These are phyloP conservation scores for Caenorhabditis japonica DNA, from an alignment of 2,888 invertebrate species.

Conservation along the genomic window DNA sequence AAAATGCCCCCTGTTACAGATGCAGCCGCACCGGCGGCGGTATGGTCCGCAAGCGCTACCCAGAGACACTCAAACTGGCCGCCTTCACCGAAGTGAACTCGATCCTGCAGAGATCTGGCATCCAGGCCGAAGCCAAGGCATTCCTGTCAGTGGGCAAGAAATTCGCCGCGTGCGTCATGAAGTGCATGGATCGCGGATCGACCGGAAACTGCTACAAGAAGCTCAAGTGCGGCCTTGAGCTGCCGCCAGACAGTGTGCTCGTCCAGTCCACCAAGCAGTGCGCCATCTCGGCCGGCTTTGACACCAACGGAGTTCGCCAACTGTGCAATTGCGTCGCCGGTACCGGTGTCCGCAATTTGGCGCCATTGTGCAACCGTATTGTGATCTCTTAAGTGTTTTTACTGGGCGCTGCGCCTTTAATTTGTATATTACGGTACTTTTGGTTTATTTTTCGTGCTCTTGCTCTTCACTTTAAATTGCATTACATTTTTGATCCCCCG, in stretches of 20 bases:
- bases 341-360: conserved; percentile 25
- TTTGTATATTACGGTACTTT: no score
- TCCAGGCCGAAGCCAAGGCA: conserved; percentile 68
- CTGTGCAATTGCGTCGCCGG: conserved; percentile 70
- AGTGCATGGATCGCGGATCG: conserved; percentile 70
- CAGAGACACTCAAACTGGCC: conserved; percentile 75
- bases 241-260: conserved; percentile 72
- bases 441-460: no score
- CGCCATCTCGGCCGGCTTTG: conserved; percentile 71
- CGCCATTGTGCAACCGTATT: conserved; percentile 22
- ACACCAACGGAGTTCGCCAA: conserved; percentile 67
- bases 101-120: conserved; percentile 66
- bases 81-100: conserved; percentile 71
- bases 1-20: conserved; percentile 31
- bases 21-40: conserved; percentile 65
- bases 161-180: conserved; percentile 71
- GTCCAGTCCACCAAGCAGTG: conserved; percentile 72
- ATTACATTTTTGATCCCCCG: no score
- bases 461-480: no score
- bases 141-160: conserved; percentile 72
- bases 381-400: conserved; percentile 42
- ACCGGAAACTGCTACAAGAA: conserved; percentile 60
- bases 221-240: conserved; percentile 71
- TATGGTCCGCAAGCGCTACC: conserved; percentile 73
- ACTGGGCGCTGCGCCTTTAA: background rate